Evolutionary conservation across 2,888 invertebrate genomes (phyloP).

Genomic region (Tolmerus cingulatus): DNA sequence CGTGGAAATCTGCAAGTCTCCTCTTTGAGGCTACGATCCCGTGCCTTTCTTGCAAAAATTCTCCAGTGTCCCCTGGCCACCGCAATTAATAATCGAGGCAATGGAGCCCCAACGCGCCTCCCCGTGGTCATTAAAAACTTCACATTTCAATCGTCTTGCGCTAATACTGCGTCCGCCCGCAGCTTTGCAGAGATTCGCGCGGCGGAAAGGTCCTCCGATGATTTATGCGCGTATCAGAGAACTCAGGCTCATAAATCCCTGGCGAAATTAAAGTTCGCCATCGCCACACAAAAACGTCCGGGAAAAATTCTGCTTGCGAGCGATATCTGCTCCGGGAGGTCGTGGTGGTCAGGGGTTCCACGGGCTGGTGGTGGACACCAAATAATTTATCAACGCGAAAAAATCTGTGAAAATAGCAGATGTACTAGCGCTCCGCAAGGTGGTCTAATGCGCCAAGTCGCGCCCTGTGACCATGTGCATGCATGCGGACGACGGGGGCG

Average conservation of each 20-base stretch:
- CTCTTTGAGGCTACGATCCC: neutral
- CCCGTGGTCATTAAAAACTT: slow-evolving; percentile 11
- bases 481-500: neutral
- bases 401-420: slow-evolving; percentile 31
- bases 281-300: neutral
- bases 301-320: neutral
- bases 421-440: neutral
- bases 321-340: neutral
- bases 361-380: neutral
- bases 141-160: slow-evolving; percentile 17
- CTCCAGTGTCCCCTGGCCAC: neutral
- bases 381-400: slow-evolving; percentile 34
- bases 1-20: neutral
- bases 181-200: slow-evolving; percentile 7
- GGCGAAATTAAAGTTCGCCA: slow-evolving; percentile 36
- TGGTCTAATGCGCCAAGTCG: slow-evolving; percentile 8
- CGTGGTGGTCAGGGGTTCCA: neutral
- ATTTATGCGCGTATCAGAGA: slow-evolving; percentile 18
- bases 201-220: slow-evolving; percentile 15
- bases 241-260: slow-evolving; percentile 14
- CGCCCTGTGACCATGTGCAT: neutral
- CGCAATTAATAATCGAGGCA: neutral
- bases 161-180: neutral
- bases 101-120: neutral
- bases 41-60: neutral